Evolutionary conservation across 2,113 vertebrate genomes (phyloP).

Genomic region (Anser brachyrhynchus): DNA sequence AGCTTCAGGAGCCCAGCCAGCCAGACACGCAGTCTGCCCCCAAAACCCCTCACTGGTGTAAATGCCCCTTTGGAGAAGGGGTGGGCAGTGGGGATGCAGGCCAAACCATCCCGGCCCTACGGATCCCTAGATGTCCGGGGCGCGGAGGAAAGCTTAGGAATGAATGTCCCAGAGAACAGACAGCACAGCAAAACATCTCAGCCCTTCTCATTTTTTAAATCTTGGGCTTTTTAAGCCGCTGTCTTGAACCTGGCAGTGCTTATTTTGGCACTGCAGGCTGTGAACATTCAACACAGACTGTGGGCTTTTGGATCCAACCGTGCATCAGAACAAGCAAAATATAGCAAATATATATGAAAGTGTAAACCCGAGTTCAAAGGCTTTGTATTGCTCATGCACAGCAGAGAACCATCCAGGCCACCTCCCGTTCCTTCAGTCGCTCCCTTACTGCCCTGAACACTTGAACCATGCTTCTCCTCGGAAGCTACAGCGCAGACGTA

Average conservation of each 20-base stretch:
- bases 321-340: background rate
- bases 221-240: constrained; percentile 52
- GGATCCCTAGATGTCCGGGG: background rate
- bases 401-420: background rate
- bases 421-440: background rate
- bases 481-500: background rate
- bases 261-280: constrained; percentile 40
- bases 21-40: background rate
- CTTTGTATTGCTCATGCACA: background rate
- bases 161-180: background rate
- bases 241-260: constrained; percentile 56
- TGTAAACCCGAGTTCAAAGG: background rate
- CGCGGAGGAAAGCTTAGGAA: constrained; percentile 9
- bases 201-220: background rate
- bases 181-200: constrained; percentile 37
- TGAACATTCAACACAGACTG: constrained; percentile 37
- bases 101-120: background rate
- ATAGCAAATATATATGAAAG: constrained; percentile 12
- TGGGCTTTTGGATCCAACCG: constrained; percentile 23
- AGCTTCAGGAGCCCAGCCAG: background rate
- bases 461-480: background rate
- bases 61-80: background rate
- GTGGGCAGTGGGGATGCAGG: background rate
- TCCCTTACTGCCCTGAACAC: background rate
- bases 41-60: background rate